Base-by-base conservation (phyloP, 2,113 vertebrate genomes). In the Myiozetetes cayanensis region DNA sequence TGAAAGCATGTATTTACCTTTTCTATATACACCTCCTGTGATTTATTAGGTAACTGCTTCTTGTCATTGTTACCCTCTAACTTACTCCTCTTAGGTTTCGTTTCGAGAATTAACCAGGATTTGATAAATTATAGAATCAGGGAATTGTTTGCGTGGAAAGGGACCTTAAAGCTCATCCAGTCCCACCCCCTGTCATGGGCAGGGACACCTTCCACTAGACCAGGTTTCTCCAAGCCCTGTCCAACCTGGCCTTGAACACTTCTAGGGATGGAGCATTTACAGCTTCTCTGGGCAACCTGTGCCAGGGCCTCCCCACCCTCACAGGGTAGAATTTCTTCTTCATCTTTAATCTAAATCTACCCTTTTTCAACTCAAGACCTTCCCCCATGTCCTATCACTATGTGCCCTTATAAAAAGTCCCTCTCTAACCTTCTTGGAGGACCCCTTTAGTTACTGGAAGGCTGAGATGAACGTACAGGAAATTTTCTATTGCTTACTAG, bases 31-130 rank as follows among this genome's bases (percentile, higher is more conserved):
- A 46, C 37, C 39, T 90, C 81, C 24, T 86, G 55, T 93, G 79
- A 87, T 88, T 82, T 91, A 66, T 81, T 84, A 73, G 35, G 43
- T 79, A 65, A 47, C 49, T 78, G 44, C 63, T 94, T 49, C 70
- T 59, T 73, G 70, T 80, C 58, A 66, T 80, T 43, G 10, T 79
- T 56, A 58, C 6, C 3, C 11, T 83, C 23, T 24, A 59, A 25
- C 19, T 73, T 83, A 53, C 37, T 76, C 63, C 63, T 37, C 50
- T 84, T 86, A 62, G 24, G 20, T 80, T 94, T 92, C 39, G 39
- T 90, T 95, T 85, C 39, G 79, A 79, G 87, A 90, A 62, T 59
- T 50, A 85, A 52, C 39, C 47, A 75, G 65, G 7, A 35, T 61
- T 12, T 82, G 65, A 84, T n/a, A 31, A 56, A 76, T 71, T 12